Conservation (phyloP, 1,140 invertebrate species). For the Cydia fagiglandana region DNA sequence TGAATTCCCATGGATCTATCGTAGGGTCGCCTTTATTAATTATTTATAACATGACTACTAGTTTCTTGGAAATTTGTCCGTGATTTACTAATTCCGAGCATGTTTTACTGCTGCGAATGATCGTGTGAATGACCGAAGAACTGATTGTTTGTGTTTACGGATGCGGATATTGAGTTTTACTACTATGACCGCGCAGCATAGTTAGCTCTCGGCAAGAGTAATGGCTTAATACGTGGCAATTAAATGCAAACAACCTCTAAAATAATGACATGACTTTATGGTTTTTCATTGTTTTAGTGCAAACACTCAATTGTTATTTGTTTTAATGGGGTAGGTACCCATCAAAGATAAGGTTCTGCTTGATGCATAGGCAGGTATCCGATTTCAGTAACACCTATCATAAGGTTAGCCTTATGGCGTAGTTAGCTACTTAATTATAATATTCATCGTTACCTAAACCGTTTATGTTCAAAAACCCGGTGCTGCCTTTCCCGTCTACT, state of each 20-base stretch:
- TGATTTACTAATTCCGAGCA: conserved; percentile 23
- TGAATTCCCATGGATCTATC: conserved; percentile 10
- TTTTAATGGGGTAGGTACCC: too few species aligned
- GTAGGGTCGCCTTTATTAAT: conserved; percentile 17
- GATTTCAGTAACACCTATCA: too few species aligned
- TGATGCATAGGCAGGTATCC: too few species aligned
- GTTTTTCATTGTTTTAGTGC: not conserved
- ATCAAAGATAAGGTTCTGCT: too few species aligned
- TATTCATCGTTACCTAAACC: too few species aligned
- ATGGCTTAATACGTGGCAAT: conserved; percentile 1
- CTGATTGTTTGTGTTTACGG: conserved; percentile 1
- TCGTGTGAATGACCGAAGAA: conserved; percentile 24
- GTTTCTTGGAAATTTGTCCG: conserved; percentile 19
- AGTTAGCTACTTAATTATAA: too few species aligned
- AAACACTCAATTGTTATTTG: not conserved
- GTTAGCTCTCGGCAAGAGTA: not conserved
- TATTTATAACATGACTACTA: conserved; percentile 29
- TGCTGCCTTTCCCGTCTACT: too few species aligned
- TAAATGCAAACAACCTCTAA: not conserved
- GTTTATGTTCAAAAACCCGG: too few species aligned
- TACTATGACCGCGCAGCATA: not conserved
- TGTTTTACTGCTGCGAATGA: conserved; percentile 1
- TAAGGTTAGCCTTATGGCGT: too few species aligned
- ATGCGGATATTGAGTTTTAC: not conserved
- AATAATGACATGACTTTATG: not conserved